Evolutionary conservation across 1,140 invertebrate genomes (phyloP), one percentile per base, ranked within the genome.

Genomic region (Pinna nobilis): DNA sequence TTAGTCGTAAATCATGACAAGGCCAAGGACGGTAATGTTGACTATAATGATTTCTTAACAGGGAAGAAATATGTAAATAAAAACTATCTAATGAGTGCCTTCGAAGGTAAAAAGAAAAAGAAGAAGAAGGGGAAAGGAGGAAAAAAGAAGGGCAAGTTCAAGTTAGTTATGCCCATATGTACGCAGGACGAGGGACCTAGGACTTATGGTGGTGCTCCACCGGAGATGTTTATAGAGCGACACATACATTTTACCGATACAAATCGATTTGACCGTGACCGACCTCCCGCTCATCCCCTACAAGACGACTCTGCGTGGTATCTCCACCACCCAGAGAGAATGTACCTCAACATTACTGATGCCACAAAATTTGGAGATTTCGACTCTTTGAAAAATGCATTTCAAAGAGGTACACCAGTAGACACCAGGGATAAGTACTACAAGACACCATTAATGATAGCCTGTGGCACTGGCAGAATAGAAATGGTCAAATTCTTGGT

Each of bases 51-150:
- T n/a, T 89, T 90, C 70, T 57, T 89, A 9, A 51, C 51, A 1
- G 88, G 84, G n/a, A 90, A 90, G 74, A 89, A 89, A 74, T 90
- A 84, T 77, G 75, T 90, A 23, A 88, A 88, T 73, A 89, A 89
- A 81, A 82, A 84, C 70, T 89, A 81, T 78, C 76, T 89, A 41
- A 83, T 85, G 76, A 80, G 75, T 76, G 82, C 87, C 33, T 90
- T 87, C 79, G 88, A 88, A 76, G 84, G 80, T 25, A 89, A 89
- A 68, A 88, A 88, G 68, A 89, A 87, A 60, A 88, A 88, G 75
- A 88, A 88, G 72, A 84, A 83, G 41, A 80, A 82, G 59, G 71
- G 78, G 61, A 82, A 82, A 39, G 81, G 82, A 30, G 82, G 84
- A 30, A 78, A 78, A 55, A 87, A 87, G 76, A 87, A 87, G 57